A percentile compares a stretch with the other conserved stretches of the same genome.
Evolutionary conservation across 1,140 invertebrate genomes (phyloP).

Genomic region (Psilanteris sp.): DNA sequence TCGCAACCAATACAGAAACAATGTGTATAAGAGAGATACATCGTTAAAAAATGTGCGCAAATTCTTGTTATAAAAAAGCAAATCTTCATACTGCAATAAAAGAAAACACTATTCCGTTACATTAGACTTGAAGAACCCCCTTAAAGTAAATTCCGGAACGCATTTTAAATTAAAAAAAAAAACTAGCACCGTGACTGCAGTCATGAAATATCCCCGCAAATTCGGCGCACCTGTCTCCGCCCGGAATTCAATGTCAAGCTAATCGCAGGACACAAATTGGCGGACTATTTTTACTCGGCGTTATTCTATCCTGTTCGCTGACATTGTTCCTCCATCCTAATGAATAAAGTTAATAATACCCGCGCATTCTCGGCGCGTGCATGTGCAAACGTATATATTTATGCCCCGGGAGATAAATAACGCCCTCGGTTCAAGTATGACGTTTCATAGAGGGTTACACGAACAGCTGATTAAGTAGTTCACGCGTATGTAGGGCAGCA

Average conservation of each 20-base stretch:
- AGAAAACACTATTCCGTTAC: too few relatives aligned
- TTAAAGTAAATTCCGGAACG: too few relatives aligned
- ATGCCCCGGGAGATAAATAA: conserved; percentile 43
- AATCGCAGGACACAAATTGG: conserved; percentile 14
- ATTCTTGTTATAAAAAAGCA: too few relatives aligned
- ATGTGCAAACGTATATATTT: conserved; percentile 31
- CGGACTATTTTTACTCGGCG: conserved; percentile 16
- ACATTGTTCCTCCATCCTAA: conserved; percentile 48
- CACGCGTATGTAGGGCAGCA: conserved; percentile 61
- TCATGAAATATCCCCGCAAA: too few relatives aligned
- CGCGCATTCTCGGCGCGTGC: conserved; percentile 8
- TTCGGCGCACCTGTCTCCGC: too few relatives aligned
- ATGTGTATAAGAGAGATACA: too few relatives aligned
- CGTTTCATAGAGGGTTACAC: conserved; percentile 55
- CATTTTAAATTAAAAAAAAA: too few relatives aligned
- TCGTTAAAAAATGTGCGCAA: too few relatives aligned
- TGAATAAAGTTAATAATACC: conserved; percentile 52
- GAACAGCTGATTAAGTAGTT: conserved; percentile 65
- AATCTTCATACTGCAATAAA: too few relatives aligned
- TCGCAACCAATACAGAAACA: too few relatives aligned
- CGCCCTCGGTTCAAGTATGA: conserved; percentile 37
- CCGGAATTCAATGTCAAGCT: conserved; percentile 43
- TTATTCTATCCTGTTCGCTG: conserved; percentile 33
- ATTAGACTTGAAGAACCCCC: too few relatives aligned
- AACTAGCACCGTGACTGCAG: too few relatives aligned